Evolutionary conservation across 2,888 invertebrate species (phyloP).

Genomic region (Osmoderma eremita): DNA sequence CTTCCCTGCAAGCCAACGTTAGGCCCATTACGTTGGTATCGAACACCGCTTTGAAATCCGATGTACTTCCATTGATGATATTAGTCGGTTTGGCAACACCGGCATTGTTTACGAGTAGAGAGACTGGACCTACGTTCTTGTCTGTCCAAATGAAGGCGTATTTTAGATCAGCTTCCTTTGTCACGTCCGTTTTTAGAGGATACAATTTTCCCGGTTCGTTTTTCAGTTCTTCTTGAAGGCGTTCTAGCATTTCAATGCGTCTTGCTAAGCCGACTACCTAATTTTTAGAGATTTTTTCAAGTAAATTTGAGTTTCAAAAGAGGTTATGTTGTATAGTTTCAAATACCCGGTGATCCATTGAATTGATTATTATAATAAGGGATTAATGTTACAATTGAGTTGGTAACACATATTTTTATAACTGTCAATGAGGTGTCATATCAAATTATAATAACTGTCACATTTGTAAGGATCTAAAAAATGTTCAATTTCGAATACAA

Average conservation of each 20-base stretch:
- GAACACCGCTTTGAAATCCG: constrained; percentile 32
- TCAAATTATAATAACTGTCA: too few relatives aligned
- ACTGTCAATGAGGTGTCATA: too few relatives aligned
- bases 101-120: constrained; percentile 45
- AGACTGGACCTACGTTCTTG: constrained; percentile 41
- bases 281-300: too few relatives aligned
- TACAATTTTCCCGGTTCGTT: constrained; percentile 40
- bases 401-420: too few relatives aligned
- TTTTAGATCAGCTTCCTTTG: constrained; percentile 42
- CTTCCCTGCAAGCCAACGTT: constrained; percentile 38
- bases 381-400: too few relatives aligned
- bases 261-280: constrained; percentile 43
- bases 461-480: too few relatives aligned
- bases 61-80: constrained; percentile 36
- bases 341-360: too few relatives aligned
- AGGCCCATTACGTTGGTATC: constrained; percentile 41
- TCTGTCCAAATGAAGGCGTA: constrained; percentile 42
- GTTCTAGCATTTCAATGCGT: constrained; percentile 36
- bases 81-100: constrained; percentile 35
- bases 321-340: too few relatives aligned
- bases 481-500: too few relatives aligned
- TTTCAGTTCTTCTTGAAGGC: constrained; percentile 21
- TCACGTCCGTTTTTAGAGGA: constrained; percentile 41
- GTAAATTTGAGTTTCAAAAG: too few relatives aligned
- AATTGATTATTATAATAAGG: too few relatives aligned